Evolutionary conservation across 1,140 invertebrate genomes (phyloP).

Genomic region (Oedothorax gibbosus): DNA sequence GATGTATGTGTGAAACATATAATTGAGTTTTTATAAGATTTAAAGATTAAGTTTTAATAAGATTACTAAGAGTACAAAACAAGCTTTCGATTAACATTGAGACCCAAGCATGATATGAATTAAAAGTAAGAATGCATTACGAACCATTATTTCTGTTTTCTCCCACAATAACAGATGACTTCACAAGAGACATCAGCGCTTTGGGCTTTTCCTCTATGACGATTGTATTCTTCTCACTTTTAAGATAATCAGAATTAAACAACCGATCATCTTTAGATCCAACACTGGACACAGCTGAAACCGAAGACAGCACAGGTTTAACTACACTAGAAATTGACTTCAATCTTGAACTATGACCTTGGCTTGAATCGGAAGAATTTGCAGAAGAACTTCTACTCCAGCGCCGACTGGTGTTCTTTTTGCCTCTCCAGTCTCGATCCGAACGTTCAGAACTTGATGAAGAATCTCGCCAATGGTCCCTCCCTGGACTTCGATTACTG

Average conservation of each 20-base stretch:
- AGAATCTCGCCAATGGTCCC: too few species aligned
- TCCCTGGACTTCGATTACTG: too few species aligned
- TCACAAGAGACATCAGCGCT: background rate
- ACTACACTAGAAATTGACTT: slow-evolving; percentile 41
- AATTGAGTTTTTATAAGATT: too few species aligned
- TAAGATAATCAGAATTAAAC: too few species aligned
- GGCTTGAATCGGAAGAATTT: background rate
- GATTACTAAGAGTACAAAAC: too few species aligned
- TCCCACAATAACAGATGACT: background rate
- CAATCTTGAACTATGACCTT: slow-evolving; percentile 9
- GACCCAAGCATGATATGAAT: too few species aligned
- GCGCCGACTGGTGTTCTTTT: background rate
- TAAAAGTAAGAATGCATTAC: background rate
- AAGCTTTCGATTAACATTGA: too few species aligned
- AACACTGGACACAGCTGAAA: too few species aligned
- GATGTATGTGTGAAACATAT: too few species aligned
- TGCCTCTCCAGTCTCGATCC: background rate
- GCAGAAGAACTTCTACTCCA: slow-evolving; percentile 24
- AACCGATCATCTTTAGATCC: too few species aligned
- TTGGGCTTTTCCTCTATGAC: slow-evolving; percentile 24
- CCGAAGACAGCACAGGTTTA: slow-evolving; percentile 9
- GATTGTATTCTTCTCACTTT: too few species aligned
- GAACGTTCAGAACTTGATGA: background rate
- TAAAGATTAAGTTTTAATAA: too few species aligned
- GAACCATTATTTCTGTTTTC: slow-evolving; percentile 6